Percentiles rank a stretch among this genome's conserved stretches.
Conservation (phyloP, 1,140 invertebrate genomes). For the Caenorhabditis tropicalis region DNA sequence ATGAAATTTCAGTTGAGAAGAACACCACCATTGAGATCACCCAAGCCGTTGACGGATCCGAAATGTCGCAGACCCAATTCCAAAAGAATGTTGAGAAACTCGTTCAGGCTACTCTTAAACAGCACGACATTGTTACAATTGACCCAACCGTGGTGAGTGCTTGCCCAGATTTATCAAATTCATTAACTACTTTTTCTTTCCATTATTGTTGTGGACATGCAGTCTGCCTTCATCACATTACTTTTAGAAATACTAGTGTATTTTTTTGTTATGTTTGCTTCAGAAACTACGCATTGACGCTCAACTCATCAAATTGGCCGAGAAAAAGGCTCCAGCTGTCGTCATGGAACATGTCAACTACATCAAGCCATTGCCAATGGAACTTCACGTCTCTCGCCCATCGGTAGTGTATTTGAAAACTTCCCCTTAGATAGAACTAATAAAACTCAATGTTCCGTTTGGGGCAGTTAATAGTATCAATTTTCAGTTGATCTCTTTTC, state of each 20-base stretch:
- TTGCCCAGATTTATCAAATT: background rate
- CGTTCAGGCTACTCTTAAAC: background rate
- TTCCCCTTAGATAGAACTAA: constrained; percentile 4
- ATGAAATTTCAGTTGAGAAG: constrained; percentile 44
- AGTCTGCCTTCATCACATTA: background rate
- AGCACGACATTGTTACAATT: constrained; percentile 34
- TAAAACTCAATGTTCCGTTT: background rate
- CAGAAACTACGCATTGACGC: constrained; percentile 55
- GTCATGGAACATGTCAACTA: constrained; percentile 46
- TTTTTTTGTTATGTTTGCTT: constrained; percentile 12
- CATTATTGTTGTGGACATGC: constrained; percentile 22
- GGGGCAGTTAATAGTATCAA: background rate
- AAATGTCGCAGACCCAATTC: constrained; percentile 38
- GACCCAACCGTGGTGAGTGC: constrained; percentile 50
- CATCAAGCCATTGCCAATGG: constrained; percentile 48
- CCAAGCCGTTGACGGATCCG: constrained; percentile 9
- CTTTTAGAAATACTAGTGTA: background rate
- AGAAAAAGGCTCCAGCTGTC: constrained; percentile 36
- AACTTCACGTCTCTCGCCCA: constrained; percentile 49
- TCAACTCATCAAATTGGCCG: constrained; percentile 49
- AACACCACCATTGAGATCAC: constrained; percentile 46
- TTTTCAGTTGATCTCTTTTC: background rate
- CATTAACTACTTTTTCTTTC: background rate
- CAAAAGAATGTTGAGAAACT: constrained; percentile 26
- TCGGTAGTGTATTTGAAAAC: constrained; percentile 45